Evolutionary conservation across 2,113 vertebrate species (phyloP).

Genomic region (Actenoides hombroni): DNA sequence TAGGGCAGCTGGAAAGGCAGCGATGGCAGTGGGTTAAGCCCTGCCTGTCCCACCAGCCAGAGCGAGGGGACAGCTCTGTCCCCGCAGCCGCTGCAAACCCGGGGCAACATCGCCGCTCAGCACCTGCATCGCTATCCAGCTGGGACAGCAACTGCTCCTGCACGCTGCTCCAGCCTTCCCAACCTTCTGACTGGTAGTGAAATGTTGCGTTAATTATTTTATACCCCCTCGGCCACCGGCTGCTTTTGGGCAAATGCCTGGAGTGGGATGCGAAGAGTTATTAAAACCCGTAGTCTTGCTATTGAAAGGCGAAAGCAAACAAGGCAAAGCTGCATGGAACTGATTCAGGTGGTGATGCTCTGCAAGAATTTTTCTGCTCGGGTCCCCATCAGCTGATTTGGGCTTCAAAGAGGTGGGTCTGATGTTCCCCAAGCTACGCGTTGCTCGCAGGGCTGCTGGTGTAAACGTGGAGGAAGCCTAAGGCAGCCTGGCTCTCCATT

Average conservation of each 20-base stretch:
- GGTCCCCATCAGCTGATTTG: not conserved
- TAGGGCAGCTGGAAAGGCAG: not conserved
- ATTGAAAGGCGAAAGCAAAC: not conserved
- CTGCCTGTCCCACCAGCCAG: not conserved
- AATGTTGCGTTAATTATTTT: not conserved
- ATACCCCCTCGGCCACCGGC: not conserved
- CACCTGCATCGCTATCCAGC: not conserved
- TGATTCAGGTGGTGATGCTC: not conserved
- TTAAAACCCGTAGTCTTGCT: too few species aligned
- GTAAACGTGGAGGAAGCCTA: not conserved
- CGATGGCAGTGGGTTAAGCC: rapidly evolving
- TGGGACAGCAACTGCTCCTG: not conserved
- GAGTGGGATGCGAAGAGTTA: not conserved
- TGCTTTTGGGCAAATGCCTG: not conserved
- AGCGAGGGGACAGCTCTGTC: not conserved
- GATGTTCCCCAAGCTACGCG: not conserved
- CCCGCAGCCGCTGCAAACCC: not conserved
- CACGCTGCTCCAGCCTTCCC: rapidly evolving
- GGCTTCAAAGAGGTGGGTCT: not conserved
- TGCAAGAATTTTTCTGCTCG: not conserved
- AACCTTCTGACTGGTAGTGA: not conserved
- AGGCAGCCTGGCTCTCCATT: not conserved
- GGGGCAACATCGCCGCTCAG: rapidly evolving
- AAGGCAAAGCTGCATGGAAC: not conserved
- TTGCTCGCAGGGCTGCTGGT: not conserved